Evolutionary conservation across 2,888 invertebrate genomes (phyloP).

Genomic region (Leucophenga maculata): DNA sequence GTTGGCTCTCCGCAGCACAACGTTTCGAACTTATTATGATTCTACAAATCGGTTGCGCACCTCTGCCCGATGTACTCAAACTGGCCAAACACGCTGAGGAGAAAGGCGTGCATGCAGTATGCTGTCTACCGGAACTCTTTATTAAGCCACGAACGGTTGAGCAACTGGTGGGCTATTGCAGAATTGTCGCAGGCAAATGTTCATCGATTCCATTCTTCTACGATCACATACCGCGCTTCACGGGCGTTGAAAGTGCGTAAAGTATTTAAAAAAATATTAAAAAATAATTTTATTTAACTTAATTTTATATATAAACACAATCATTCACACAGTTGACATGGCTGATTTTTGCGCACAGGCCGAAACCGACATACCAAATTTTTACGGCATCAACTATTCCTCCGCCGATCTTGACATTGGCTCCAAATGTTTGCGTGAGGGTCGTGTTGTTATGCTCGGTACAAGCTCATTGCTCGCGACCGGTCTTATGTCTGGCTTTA

Average conservation of each 20-base stretch:
- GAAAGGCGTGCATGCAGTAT: slow-evolving; percentile 79
- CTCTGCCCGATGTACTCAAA: slow-evolving; percentile 79
- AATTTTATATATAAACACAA: not conserved
- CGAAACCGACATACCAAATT: slow-evolving; percentile 78
- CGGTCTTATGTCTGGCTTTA: slow-evolving; percentile 79
- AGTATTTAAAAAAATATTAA: not conserved
- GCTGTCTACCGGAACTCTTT: slow-evolving; percentile 84
- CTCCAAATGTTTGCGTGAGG: slow-evolving; percentile 75
- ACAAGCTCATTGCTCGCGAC: slow-evolving; percentile 78
- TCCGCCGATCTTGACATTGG: slow-evolving; percentile 81
- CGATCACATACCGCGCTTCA: slow-evolving; percentile 85
- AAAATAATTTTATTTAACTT: not conserved
- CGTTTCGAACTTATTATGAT: slow-evolving; percentile 77
- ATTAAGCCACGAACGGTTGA: slow-evolving; percentile 78
- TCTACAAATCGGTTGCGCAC: slow-evolving; percentile 82
- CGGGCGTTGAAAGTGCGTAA: slow-evolving; percentile 81
- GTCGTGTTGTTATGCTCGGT: slow-evolving; percentile 78
- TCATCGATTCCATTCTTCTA: slow-evolving; percentile 85
- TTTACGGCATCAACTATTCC: slow-evolving; percentile 88
- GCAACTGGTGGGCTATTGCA: slow-evolving; percentile 79
- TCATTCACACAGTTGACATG: slow-evolving; percentile 79
- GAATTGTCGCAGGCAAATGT: slow-evolving; percentile 79
- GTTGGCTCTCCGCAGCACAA: slow-evolving; percentile 77
- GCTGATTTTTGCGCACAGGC: slow-evolving; percentile 79
- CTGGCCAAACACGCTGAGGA: slow-evolving; percentile 78